These are phyloP conservation scores for Drosophila persimilis DNA, from an alignment of 1,140 invertebrate species.

Conservation along the genomic window DNA sequence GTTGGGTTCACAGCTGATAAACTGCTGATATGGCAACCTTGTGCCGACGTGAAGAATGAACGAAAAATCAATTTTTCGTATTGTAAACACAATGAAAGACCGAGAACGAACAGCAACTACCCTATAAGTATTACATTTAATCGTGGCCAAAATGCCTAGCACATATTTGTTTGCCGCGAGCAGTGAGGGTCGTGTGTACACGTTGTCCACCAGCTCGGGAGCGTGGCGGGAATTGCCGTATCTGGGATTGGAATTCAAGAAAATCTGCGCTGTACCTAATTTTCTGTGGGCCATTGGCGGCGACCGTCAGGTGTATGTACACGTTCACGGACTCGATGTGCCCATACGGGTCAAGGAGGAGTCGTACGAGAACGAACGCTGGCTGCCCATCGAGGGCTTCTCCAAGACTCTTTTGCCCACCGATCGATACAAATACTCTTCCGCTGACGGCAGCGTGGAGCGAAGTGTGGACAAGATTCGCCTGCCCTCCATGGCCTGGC, in stretches of 20 bases:
- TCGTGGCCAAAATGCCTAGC: conserved; percentile 85
- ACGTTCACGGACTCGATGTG: conserved; percentile 93
- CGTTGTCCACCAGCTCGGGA: conserved; percentile 89
- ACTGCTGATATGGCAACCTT: too few species aligned
- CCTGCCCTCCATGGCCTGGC: conserved; percentile 95
- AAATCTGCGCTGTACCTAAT: conserved; percentile 91
- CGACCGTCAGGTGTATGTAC: conserved; percentile 95
- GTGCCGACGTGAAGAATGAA: conserved; percentile 2
- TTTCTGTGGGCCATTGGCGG: conserved; percentile 96
- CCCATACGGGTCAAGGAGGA: conserved; percentile 95
- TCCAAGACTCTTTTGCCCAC: conserved; percentile 91
- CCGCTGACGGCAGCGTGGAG: conserved; percentile 90
- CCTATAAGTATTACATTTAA: too few species aligned
- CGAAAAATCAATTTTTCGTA: conserved; percentile 49
- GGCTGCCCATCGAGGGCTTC: conserved; percentile 95
- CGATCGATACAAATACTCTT: conserved; percentile 93
- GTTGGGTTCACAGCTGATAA: conserved; percentile 1
- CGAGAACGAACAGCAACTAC: conserved; percentile 5
- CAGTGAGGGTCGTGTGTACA: conserved; percentile 93
- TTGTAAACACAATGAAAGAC: conserved; percentile 31
- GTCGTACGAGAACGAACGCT: conserved; percentile 96
- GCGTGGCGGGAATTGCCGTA: conserved; percentile 94
- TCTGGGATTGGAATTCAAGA: conserved; percentile 93
- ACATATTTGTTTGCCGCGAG: conserved; percentile 93
- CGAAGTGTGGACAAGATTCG: conserved; percentile 91